phyloP scores from a whole-genome alignment of 2,113 vertebrate species.

The Dasyurus viverrinus region DNA sequence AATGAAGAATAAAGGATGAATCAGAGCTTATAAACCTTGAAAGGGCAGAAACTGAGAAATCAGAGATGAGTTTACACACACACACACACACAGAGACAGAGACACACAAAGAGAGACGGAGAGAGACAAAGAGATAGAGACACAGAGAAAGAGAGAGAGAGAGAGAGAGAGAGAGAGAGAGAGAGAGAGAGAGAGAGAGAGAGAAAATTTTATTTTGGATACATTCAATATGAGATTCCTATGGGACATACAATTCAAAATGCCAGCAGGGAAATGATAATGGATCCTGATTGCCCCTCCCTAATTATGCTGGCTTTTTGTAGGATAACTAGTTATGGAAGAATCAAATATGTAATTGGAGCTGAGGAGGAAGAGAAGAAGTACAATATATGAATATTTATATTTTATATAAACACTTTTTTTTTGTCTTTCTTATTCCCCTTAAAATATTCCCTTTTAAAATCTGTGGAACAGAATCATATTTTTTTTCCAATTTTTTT shows the following conservation, averaged over 20 bases:
- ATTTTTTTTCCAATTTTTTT: constrained; percentile 1
- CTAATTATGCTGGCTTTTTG: background rate
- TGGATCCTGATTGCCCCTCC: background rate
- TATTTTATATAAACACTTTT: background rate
- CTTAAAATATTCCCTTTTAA: background rate
- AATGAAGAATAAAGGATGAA: background rate
- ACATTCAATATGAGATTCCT: background rate
- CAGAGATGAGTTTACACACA: background rate
- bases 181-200: too few relatives aligned
- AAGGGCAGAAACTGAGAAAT: background rate
- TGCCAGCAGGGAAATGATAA: background rate
- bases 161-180: too few relatives aligned
- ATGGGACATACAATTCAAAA: background rate
- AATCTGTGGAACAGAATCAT: background rate
- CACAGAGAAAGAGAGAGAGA: too few relatives aligned
- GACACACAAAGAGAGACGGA: too few relatives aligned
- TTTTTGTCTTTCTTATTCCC: background rate
- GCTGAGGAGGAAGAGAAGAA: background rate
- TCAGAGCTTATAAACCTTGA: background rate
- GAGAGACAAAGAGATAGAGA: too few relatives aligned
- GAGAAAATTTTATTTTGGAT: too few relatives aligned
- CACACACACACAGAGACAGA: too few relatives aligned
- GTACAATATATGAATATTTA: background rate
- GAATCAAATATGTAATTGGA: background rate
- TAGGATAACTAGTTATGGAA: background rate